phyloP scores from a whole-genome alignment of 2,797 vertebrate genomes.

The Peromyscus melanophrys region DNA sequence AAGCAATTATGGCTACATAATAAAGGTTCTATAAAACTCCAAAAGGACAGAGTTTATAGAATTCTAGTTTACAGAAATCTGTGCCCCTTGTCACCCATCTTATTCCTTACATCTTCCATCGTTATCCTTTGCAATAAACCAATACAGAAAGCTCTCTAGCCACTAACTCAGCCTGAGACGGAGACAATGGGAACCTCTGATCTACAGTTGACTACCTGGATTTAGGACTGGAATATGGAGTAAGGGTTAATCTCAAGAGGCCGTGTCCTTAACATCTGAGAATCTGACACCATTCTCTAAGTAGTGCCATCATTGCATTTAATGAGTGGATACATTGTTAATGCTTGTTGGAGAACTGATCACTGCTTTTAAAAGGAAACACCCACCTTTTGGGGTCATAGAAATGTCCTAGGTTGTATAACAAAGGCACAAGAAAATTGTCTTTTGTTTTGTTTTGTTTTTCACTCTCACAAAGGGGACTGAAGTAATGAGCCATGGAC shows the following conservation, averaged over 20 bases:
- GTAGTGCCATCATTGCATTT: not conserved
- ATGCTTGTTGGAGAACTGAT: not conserved
- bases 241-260: not conserved
- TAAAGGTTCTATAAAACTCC: not conserved
- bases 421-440: not conserved
- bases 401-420: not conserved
- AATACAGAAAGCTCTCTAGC: not conserved
- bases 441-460: not conserved
- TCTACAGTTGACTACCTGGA: not conserved
- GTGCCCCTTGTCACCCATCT: not conserved
- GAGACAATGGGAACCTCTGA: not conserved
- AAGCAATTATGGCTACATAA: not conserved
- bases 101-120: not conserved
- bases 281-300: not conserved
- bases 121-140: not conserved
- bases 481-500: not conserved
- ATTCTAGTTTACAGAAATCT: not conserved
- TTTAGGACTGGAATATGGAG: not conserved
- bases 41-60: not conserved
- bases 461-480: not conserved
- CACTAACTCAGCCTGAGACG: not conserved
- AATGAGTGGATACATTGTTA: not conserved
- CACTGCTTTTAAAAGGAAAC: not conserved
- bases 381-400: not conserved
- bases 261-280: not conserved